Percentiles rank a stretch among this genome's conserved stretches.
Conservation (phyloP, 2,888 invertebrate genomes). For the Pseudococcus viburni region DNA sequence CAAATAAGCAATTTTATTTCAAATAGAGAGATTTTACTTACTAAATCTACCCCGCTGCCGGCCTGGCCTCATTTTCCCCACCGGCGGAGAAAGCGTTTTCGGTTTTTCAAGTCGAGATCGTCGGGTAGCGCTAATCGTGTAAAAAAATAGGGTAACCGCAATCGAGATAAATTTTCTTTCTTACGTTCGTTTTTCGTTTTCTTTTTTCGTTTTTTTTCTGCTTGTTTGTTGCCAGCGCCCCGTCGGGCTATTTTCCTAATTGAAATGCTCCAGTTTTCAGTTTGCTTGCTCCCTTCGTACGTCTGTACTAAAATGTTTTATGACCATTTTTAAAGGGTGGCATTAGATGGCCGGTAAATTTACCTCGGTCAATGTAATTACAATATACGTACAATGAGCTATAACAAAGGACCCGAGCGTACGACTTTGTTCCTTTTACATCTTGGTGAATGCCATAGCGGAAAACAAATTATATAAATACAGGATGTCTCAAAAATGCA, state of each 20-base stretch:
- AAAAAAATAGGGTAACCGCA: conserved; percentile 10
- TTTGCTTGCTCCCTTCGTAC: not conserved
- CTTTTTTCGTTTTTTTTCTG: too few relatives aligned
- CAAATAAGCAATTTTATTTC: conserved; percentile 31
- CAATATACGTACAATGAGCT: not conserved
- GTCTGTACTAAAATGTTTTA: not conserved
- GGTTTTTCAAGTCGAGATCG: not conserved
- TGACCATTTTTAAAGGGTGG: not conserved
- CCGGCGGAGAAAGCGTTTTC: not conserved
- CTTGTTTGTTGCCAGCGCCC: not conserved
- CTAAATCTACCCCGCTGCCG: not conserved
- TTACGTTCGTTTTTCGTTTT: not conserved
- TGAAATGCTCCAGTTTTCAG: conserved; percentile 5
- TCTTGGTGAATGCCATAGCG: too few relatives aligned
- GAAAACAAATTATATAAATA: too few relatives aligned
- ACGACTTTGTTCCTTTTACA: not conserved
- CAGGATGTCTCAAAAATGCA: too few relatives aligned
- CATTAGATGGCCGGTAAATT: not conserved
- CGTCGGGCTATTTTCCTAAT: not conserved
- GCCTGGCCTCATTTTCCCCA: not conserved
- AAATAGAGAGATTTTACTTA: conserved; percentile 11
- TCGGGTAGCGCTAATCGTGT: not conserved
- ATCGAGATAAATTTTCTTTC: conserved; percentile 23
- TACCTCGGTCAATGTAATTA: conserved; percentile 3
- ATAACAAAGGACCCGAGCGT: not conserved